Conservation (phyloP, 2,113 vertebrate species). For the Tichodroma muraria region DNA sequence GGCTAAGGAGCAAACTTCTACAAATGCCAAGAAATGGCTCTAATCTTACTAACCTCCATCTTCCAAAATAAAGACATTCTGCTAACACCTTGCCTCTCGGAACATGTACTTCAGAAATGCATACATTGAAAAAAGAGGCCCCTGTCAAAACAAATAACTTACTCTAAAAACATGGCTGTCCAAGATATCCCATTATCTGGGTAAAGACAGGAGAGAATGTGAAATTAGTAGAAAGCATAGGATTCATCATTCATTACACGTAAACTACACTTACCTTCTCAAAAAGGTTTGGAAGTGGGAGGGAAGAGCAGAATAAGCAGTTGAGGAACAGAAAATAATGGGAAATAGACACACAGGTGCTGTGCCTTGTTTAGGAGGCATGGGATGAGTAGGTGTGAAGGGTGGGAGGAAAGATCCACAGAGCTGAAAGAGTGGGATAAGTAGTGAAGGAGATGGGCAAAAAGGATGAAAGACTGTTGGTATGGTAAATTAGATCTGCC, state of each 20-base stretch:
- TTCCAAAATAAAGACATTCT: neutral
- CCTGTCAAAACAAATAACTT: neutral
- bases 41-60: neutral
- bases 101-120: neutral
- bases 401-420: neutral
- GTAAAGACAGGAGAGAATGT: neutral
- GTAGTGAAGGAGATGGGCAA: neutral
- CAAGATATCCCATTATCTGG: neutral
- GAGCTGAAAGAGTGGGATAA: neutral
- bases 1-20: neutral
- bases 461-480: neutral
- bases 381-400: neutral
- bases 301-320: neutral
- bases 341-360: neutral
- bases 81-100: neutral
- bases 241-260: neutral
- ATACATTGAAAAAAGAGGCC: neutral
- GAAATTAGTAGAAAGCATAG: neutral
- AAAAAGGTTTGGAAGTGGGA: neutral
- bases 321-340: neutral
- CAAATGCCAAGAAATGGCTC: neutral
- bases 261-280: neutral
- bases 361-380: neutral
- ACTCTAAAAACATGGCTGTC: neutral
- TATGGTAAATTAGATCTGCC: neutral